Percentiles rank a stretch among this genome's conserved stretches.
Conservation (phyloP, 2,113 vertebrate genomes). For the Theristicus caerulescens region DNA sequence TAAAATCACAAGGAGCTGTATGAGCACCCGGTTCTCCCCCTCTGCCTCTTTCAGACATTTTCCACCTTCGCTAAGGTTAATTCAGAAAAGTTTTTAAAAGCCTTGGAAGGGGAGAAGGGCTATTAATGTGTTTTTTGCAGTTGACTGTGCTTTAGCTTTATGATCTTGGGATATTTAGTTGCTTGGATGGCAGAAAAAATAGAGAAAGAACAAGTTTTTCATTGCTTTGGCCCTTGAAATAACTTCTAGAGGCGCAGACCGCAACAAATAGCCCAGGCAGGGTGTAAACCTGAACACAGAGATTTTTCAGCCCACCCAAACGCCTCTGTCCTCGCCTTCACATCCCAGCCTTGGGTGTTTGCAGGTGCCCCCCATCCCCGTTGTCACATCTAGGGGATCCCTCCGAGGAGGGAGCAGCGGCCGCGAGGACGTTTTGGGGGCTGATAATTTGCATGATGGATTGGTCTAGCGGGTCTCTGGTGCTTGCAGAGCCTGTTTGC, state of each 20-base stretch:
- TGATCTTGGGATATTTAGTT: background rate
- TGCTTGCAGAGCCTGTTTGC: background rate
- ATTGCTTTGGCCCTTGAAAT: background rate
- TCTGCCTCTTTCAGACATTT: background rate
- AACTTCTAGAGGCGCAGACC: background rate
- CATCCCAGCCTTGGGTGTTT: background rate
- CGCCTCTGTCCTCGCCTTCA: fast-evolving
- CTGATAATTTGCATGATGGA: background rate
- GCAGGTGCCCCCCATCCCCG: fast-evolving
- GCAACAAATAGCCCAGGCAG: background rate
- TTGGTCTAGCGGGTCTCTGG: background rate
- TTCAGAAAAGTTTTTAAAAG: background rate
- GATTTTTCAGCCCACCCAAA: background rate
- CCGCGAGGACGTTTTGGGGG: background rate
- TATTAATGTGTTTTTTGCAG: background rate
- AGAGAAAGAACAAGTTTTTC: background rate
- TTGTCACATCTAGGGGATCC: fast-evolving
- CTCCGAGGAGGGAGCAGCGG: fast-evolving
- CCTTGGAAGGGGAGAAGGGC: background rate
- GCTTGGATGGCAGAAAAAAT: background rate
- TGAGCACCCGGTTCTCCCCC: fast-evolving
- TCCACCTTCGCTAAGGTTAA: background rate
- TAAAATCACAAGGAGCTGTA: background rate
- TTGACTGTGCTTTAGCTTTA: fast-evolving
- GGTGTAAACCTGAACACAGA: background rate